A percentile compares a stretch with the other conserved stretches of the same genome.
phyloP scores from a whole-genome alignment of 1,140 invertebrate genomes.

The Tetraneura akinire region DNA sequence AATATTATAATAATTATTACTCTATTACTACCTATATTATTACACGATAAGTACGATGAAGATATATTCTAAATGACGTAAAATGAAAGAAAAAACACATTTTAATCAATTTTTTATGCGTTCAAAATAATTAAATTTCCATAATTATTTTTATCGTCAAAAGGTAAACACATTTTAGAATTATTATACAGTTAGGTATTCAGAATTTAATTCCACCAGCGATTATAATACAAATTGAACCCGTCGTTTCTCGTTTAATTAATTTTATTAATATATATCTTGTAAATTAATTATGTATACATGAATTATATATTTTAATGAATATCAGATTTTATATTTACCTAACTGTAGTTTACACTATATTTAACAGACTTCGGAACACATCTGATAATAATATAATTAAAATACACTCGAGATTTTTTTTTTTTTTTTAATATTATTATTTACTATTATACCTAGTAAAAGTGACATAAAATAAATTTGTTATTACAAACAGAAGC shows the following conservation, averaged over 20 bases:
- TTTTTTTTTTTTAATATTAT: too few species aligned
- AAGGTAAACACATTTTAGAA: background rate
- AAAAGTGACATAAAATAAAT: too few species aligned
- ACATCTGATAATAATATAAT: background rate
- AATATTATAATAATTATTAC: background rate
- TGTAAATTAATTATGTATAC: background rate
- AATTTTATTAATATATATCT: background rate
- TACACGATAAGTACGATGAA: too few species aligned
- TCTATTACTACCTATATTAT: background rate
- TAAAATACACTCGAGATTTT: too few species aligned
- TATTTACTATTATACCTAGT: too few species aligned
- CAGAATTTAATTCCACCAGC: background rate
- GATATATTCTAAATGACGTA: too few species aligned
- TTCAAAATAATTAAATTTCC: background rate
- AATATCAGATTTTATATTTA: too few species aligned
- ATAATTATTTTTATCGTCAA: background rate
- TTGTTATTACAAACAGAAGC: too few species aligned
- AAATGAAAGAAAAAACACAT: too few species aligned
- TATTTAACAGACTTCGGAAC: background rate
- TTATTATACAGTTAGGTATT: background rate
- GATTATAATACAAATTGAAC: background rate
- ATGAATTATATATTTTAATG: background rate
- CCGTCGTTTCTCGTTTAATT: background rate
- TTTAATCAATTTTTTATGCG: background rate
- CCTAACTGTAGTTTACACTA: too few species aligned